Conservation (phyloP, 2,888 invertebrate species). For the Lasioglossum pauxillum region DNA sequence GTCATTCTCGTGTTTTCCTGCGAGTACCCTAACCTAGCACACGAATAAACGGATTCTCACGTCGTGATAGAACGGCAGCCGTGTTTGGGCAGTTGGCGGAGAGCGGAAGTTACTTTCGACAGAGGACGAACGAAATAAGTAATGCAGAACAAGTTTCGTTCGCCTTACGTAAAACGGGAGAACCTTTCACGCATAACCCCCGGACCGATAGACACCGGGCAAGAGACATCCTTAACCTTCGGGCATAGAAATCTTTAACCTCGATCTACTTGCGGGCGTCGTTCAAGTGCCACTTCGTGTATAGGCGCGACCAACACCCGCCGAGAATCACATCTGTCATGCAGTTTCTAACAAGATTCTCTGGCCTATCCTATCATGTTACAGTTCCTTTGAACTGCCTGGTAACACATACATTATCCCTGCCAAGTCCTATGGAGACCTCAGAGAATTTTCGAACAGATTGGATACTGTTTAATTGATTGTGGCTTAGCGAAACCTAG, state of each 20-base stretch:
- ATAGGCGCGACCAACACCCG: slow-evolving; percentile 39
- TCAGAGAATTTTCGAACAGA: not conserved
- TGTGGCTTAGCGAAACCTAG: no score
- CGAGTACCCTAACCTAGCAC: not conserved
- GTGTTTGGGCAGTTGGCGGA: slow-evolving; percentile 6
- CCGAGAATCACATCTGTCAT: not conserved
- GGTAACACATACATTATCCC: not conserved
- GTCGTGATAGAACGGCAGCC: not conserved
- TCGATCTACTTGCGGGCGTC: slow-evolving; percentile 80
- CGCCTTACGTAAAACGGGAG: slow-evolving; percentile 53
- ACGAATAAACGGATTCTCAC: not conserved
- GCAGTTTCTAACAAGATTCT: slow-evolving; percentile 10
- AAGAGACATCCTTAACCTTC: slow-evolving; percentile 79
- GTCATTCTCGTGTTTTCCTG: not conserved
- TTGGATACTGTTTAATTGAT: no score
- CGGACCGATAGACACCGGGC: slow-evolving; percentile 29
- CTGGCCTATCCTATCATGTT: not conserved
- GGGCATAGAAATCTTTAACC: slow-evolving; percentile 83
- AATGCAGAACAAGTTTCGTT: slow-evolving; percentile 42
- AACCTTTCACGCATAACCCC: slow-evolving; percentile 49
- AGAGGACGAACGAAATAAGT: slow-evolving; percentile 2
- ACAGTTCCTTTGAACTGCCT: not conserved
- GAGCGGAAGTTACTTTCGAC: slow-evolving; percentile 49
- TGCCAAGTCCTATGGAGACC: not conserved
- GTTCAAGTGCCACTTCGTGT: slow-evolving; percentile 64